A percentile compares a stretch with the other conserved stretches of the same genome.
Evolutionary conservation across 2,888 invertebrate genomes (phyloP).

Genomic region (Cataglyphis altisquamis): DNA sequence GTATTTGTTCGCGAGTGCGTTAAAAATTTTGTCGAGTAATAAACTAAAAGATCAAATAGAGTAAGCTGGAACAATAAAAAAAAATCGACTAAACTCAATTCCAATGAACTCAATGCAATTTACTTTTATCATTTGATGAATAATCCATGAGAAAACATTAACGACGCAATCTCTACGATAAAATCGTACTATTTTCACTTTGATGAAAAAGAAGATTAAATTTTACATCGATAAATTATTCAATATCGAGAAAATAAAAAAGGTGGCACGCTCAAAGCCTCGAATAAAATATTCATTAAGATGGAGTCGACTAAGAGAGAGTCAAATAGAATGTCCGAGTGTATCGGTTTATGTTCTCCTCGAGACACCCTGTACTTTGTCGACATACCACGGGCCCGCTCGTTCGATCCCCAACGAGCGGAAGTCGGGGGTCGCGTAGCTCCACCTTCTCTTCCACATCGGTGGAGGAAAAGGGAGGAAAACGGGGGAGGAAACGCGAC

Average conservation of each 20-base stretch:
- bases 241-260: not conserved
- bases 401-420: conserved; percentile 53
- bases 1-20: not conserved
- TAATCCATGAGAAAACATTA: not conserved
- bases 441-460: conserved; percentile 55
- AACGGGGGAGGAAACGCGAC: conserved; percentile 22
- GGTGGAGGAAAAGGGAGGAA: conserved; percentile 41
- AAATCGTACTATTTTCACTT: not conserved
- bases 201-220: not conserved
- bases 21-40: not conserved
- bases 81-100: not conserved
- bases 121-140: not conserved
- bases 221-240: not conserved
- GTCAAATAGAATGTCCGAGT: not conserved
- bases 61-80: conserved; percentile 2
- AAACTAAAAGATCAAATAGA: not conserved
- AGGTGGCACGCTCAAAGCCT: not conserved
- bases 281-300: not conserved
- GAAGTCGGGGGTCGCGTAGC: conserved; percentile 53
- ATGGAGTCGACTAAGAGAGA: not conserved
- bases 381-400: conserved; percentile 24
- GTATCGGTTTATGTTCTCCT: conserved; percentile 22
- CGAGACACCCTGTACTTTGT: conserved; percentile 58
- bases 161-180: not conserved
- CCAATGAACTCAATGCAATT: not conserved